Conservation (phyloP, 2,888 invertebrate species). For the Heteropelma amictum region DNA sequence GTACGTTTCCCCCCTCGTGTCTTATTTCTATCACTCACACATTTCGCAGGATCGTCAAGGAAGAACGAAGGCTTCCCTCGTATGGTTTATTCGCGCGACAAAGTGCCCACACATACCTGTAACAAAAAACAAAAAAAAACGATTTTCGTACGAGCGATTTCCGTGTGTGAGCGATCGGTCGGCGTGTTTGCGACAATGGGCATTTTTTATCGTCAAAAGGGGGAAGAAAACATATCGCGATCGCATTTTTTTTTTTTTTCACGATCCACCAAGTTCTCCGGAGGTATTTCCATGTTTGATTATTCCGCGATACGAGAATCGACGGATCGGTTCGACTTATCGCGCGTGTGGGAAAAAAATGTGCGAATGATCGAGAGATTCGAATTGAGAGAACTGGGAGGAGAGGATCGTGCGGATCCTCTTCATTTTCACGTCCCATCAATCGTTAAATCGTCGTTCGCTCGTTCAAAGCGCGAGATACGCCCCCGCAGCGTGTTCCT, state of each 20-base stretch:
- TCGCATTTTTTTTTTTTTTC: background rate
- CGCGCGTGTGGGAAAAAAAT: constrained; percentile 24
- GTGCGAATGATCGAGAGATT: constrained; percentile 13
- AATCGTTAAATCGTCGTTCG: constrained; percentile 51
- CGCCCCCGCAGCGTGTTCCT: constrained; percentile 33
- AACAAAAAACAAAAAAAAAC: constrained; percentile 32
- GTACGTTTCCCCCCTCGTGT: no score
- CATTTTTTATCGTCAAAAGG: background rate
- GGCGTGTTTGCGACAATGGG: background rate
- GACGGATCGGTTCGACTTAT: constrained; percentile 39
- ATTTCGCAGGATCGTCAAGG: no score
- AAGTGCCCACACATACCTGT: constrained; percentile 40
- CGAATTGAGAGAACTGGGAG: background rate
- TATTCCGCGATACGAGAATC: constrained; percentile 11
- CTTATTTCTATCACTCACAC: background rate
- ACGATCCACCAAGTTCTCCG: constrained; percentile 10
- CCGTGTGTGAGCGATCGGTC: background rate
- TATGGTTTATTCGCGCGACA: no score
- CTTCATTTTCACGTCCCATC: constrained; percentile 41
- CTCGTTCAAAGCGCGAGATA: constrained; percentile 47
- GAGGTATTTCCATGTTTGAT: constrained; percentile 13
- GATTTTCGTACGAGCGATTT: background rate
- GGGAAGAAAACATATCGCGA: constrained; percentile 5
- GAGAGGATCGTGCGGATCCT: constrained; percentile 16
- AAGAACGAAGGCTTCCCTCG: no score